Percentiles rank a stretch among this genome's conserved stretches.
Evolutionary conservation across 2,888 invertebrate species (phyloP).

Genomic region (Yponomeuta plumbellus): DNA sequence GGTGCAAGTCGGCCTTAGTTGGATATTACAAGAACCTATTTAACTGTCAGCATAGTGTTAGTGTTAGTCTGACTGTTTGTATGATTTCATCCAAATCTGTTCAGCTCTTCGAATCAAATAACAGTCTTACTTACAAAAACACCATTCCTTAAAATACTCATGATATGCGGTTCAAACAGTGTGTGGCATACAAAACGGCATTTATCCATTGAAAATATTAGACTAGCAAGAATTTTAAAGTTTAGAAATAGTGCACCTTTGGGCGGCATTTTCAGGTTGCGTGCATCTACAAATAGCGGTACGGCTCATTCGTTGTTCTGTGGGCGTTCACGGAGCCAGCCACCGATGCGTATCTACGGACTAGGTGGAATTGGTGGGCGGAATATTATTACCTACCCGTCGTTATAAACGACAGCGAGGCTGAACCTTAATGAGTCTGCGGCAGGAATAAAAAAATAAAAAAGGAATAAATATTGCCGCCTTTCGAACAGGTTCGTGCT

Average conservation of each 20-base stretch:
- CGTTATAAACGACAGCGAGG: constrained; percentile 55
- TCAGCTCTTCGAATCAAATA: too few species aligned
- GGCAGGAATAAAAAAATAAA: constrained; percentile 6
- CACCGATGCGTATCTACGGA: constrained; percentile 69
- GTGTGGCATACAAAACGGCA: too few species aligned
- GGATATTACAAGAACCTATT: too few species aligned
- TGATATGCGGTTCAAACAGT: too few species aligned
- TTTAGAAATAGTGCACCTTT: neutral
- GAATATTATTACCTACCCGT: constrained; percentile 67
- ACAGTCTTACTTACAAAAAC: too few species aligned
- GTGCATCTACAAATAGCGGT: constrained; percentile 17
- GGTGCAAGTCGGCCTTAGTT: too few species aligned
- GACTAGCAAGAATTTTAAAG: too few species aligned
- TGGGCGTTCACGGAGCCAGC: constrained; percentile 51
- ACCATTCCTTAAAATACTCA: too few species aligned
- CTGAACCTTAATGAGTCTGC: constrained; percentile 12
- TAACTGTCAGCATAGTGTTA: too few species aligned
- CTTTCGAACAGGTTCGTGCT: neutral
- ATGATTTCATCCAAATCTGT: too few species aligned
- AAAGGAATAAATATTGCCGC: neutral
- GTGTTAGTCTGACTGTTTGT: too few species aligned
- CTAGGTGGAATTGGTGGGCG: constrained; percentile 70
- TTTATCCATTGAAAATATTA: too few species aligned
- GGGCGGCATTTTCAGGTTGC: constrained; percentile 15
- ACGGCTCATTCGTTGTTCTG: constrained; percentile 25